Conservation (phyloP, 2,888 invertebrate genomes). For the Drosophila borborema region DNA sequence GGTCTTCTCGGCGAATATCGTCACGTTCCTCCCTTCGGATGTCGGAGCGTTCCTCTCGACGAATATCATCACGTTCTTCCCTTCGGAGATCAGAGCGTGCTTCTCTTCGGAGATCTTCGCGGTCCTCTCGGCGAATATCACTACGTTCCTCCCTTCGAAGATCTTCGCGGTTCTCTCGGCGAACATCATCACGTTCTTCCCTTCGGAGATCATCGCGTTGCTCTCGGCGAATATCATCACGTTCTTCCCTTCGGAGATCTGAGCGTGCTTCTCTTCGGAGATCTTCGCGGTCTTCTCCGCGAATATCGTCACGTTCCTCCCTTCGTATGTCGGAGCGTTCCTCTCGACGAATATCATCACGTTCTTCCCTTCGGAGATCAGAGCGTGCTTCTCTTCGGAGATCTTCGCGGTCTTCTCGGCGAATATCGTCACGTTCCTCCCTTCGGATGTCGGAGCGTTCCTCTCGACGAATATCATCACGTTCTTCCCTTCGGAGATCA, state of each 20-base stretch:
- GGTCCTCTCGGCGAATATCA: not conserved
- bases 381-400: not conserved
- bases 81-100: not conserved
- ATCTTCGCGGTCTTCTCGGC: not conserved
- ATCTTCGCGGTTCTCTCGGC: not conserved
- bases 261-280: not conserved
- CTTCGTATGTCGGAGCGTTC: not conserved
- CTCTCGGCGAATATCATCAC: not conserved
- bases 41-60: not conserved
- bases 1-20: not conserved
- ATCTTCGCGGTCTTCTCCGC: not conserved
- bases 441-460: not conserved
- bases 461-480: not conserved
- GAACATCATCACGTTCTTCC: no score
- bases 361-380: not conserved
- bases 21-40: not conserved
- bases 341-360: not conserved
- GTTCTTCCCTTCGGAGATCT: not conserved
- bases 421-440: constrained; percentile 1
- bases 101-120: not conserved
- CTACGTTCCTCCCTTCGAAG: not conserved
- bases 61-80: not conserved
- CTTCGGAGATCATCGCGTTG: not conserved
- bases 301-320: not conserved
- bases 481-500: not conserved